Evolutionary conservation across 2,888 invertebrate species (phyloP).

Genomic region (Dryococelus australis): DNA sequence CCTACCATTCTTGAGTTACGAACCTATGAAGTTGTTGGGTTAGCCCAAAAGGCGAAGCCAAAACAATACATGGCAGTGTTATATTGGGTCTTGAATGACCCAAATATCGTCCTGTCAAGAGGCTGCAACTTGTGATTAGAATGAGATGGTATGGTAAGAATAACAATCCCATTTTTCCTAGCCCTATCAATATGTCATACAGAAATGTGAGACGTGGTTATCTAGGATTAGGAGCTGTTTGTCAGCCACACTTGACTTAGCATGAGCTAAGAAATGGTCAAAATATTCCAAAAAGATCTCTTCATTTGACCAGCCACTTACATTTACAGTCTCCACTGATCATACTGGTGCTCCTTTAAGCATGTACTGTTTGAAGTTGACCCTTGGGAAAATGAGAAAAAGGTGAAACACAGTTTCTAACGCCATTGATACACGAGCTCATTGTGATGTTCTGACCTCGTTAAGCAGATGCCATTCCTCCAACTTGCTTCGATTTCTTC

Average conservation of each 20-base stretch:
- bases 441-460: slow-evolving; percentile 43
- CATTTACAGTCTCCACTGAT: slow-evolving; percentile 49
- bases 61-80: slow-evolving; percentile 50
- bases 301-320: slow-evolving; percentile 51
- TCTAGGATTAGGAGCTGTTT: slow-evolving; percentile 48
- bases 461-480: slow-evolving; percentile 55
- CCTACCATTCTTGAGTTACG: too few species aligned
- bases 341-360: slow-evolving; percentile 54
- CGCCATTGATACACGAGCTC: slow-evolving; percentile 52
- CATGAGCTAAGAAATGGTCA: slow-evolving; percentile 49
- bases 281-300: slow-evolving; percentile 48
- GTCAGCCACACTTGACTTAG: slow-evolving; percentile 42
- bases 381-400: slow-evolving; percentile 53
- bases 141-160: slow-evolving; percentile 54
- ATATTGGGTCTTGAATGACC: slow-evolving; percentile 52
- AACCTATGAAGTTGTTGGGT: too few species aligned
- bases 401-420: slow-evolving; percentile 55
- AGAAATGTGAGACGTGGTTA: slow-evolving; percentile 50
- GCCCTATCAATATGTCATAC: slow-evolving; percentile 50
- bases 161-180: slow-evolving; percentile 52
- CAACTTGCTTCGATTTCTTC: slow-evolving; percentile 57
- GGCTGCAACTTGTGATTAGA: slow-evolving; percentile 55
- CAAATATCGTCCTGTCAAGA: slow-evolving; percentile 52
- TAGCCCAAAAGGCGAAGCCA: too few species aligned
- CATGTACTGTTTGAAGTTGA: slow-evolving; percentile 51